These are phyloP conservation scores for Amorpha juglandis DNA, from an alignment of 2,888 invertebrate species.

Conservation along the genomic window DNA sequence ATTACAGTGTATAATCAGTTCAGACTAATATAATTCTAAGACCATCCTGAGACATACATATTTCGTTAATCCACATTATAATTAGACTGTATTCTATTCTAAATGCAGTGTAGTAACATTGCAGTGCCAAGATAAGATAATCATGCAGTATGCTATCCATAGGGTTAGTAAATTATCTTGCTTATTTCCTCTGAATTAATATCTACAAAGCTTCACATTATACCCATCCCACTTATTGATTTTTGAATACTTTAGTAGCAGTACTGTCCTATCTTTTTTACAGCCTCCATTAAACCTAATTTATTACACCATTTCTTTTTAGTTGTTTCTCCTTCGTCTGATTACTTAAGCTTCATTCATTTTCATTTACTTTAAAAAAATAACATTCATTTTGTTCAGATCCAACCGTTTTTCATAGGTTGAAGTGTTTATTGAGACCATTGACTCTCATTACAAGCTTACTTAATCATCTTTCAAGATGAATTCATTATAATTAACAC, in stretches of 20 bases:
- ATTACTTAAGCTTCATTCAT: conserved; percentile 12
- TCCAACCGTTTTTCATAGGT: not conserved
- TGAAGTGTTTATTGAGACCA: not conserved
- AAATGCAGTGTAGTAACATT: too few relatives aligned
- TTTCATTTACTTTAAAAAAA: not conserved
- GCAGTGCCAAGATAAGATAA: too few relatives aligned
- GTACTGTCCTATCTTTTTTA: not conserved
- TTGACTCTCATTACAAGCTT: not conserved
- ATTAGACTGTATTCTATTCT: too few relatives aligned
- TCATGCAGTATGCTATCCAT: too few relatives aligned
- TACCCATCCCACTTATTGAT: not conserved
- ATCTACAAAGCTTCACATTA: not conserved
- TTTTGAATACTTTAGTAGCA: not conserved
- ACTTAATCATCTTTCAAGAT: not conserved
- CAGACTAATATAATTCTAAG: too few relatives aligned
- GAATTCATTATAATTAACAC: conserved; percentile 2
- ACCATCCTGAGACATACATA: too few relatives aligned
- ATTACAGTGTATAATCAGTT: too few relatives aligned
- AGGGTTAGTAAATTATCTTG: too few relatives aligned
- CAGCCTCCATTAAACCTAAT: not conserved
- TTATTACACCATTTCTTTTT: not conserved
- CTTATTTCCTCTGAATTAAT: too few relatives aligned
- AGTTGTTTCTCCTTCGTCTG: not conserved
- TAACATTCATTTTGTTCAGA: not conserved
- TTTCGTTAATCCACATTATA: too few relatives aligned